A percentile compares a stretch with the other conserved stretches of the same genome.
Conservation (phyloP, 2,888 invertebrate species). For the Leptinotarsa tumamoca region DNA sequence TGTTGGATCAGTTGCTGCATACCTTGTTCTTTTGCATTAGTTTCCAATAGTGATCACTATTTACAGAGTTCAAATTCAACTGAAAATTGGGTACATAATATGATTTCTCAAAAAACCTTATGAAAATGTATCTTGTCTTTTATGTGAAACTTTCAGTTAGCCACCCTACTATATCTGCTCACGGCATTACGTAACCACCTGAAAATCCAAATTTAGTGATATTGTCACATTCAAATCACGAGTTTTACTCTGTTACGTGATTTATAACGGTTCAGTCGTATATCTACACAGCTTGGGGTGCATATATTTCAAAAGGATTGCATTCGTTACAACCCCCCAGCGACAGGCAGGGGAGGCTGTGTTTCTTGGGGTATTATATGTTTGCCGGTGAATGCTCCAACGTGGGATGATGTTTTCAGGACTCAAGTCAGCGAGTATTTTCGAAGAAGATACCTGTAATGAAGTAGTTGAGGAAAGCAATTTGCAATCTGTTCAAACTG, state of each 20-base stretch:
- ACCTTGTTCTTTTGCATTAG: too few species aligned
- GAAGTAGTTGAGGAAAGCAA: too few species aligned
- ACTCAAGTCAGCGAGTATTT: not conserved
- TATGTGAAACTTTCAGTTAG: not conserved
- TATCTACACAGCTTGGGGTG: slow-evolving; percentile 55
- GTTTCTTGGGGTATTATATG: slow-evolving; percentile 37
- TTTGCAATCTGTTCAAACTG: too few species aligned
- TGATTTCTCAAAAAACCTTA: too few species aligned
- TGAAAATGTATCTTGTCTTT: too few species aligned
- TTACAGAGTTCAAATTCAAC: too few species aligned
- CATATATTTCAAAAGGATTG: slow-evolving; percentile 57
- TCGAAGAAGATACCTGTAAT: too few species aligned
- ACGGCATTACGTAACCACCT: slow-evolving; percentile 4
- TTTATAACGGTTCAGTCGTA: slow-evolving; percentile 58
- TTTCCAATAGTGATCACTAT: too few species aligned
- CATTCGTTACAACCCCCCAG: slow-evolving; percentile 51
- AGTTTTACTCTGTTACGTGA: slow-evolving; percentile 60
- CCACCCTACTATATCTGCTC: not conserved
- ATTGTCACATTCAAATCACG: slow-evolving; percentile 61
- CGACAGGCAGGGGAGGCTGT: slow-evolving; percentile 26
- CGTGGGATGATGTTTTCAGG: slow-evolving; percentile 19
- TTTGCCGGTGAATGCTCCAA: slow-evolving; percentile 28
- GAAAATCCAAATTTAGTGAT: slow-evolving; percentile 52
- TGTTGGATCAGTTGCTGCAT: too few species aligned
- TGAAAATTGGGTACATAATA: too few species aligned